These are phyloP conservation scores for Papilio aristodemus DNA, from an alignment of 1,140 invertebrate genomes.

Conservation along the genomic window DNA sequence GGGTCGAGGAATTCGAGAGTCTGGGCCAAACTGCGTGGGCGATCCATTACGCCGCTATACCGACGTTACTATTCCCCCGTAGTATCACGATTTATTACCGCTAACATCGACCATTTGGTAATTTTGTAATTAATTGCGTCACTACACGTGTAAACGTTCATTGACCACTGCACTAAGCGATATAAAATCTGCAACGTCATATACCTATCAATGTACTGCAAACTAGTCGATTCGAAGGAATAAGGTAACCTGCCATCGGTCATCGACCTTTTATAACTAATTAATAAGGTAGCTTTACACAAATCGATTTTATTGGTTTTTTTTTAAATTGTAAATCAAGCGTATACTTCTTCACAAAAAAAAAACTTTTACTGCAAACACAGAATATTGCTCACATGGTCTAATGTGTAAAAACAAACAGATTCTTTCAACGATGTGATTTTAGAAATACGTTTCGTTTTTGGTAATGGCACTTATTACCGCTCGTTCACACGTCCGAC, in stretches of 20 bases:
- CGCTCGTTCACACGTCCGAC: constrained; percentile 51
- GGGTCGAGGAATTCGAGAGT: constrained; percentile 18
- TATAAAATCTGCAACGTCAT: constrained; percentile 33
- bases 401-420: constrained; percentile 24
- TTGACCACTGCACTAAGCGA: constrained; percentile 13
- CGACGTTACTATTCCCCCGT: constrained; percentile 19
- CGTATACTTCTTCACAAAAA: constrained; percentile 45
- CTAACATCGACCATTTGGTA: constrained; percentile 27
- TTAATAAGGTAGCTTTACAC: constrained; percentile 50
- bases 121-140: constrained; percentile 29
- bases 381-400: constrained; percentile 25
- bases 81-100: constrained; percentile 39
- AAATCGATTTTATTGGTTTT: constrained; percentile 44
- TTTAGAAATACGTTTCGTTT: constrained; percentile 45
- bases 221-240: constrained; percentile 37
- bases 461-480: constrained; percentile 53
- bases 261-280: constrained; percentile 61
- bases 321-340: constrained; percentile 50
- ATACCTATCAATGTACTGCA: constrained; percentile 24
- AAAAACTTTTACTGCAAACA: constrained; percentile 42
- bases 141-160: constrained; percentile 26
- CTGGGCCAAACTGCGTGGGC: constrained; percentile 37
- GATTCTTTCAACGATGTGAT: constrained; percentile 34
- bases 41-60: constrained; percentile 25
- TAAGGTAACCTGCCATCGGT: constrained; percentile 53